Conservation (phyloP, 2,113 vertebrate species). For the Carlito syrichta region DNA sequence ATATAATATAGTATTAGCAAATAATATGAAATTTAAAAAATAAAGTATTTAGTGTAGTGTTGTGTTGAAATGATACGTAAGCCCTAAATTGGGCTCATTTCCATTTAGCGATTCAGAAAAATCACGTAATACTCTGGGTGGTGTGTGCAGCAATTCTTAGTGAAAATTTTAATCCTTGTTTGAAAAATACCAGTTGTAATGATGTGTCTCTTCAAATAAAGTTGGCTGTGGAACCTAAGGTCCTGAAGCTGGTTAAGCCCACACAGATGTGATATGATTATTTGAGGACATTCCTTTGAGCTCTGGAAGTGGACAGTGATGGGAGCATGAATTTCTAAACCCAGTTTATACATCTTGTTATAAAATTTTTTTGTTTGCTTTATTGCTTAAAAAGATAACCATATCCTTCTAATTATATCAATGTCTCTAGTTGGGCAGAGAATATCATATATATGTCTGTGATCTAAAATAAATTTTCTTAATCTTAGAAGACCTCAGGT, state of each 20-base stretch:
- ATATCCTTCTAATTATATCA: not conserved
- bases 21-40: not conserved
- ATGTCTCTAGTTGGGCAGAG: not conserved
- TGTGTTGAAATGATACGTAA: conserved; percentile 25
- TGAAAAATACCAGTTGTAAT: not conserved
- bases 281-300: not conserved
- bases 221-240: not conserved
- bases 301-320: not conserved
- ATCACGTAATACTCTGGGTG: not conserved
- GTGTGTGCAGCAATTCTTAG: not conserved
- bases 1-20: no score
- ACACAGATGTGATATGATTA: not conserved
- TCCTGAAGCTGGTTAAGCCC: not conserved
- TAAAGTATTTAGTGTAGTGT: not conserved
- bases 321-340: not conserved
- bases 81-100: not conserved
- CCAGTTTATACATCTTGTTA: not conserved
- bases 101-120: conserved; percentile 10
- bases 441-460: not conserved
- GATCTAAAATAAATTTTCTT: not conserved
- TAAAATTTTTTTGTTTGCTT: not conserved
- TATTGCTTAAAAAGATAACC: not conserved
- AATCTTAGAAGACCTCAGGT: not conserved
- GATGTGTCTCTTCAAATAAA: not conserved
- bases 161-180: not conserved